Percentiles rank a stretch among this genome's conserved stretches.
These are phyloP conservation scores for Latrodectus elegans DNA, from an alignment of 2,888 invertebrate species.

Conservation along the genomic window DNA sequence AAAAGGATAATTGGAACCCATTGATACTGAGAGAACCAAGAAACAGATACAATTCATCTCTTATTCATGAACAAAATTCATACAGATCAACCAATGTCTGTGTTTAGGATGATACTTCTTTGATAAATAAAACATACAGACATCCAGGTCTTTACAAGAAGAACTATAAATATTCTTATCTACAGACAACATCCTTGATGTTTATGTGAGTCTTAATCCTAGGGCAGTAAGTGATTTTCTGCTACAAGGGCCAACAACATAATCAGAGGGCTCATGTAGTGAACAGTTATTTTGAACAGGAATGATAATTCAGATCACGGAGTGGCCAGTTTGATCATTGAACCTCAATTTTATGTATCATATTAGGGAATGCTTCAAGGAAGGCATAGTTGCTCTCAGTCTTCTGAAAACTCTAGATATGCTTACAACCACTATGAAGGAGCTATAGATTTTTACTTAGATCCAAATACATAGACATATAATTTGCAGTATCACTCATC, in stretches of 20 bases:
- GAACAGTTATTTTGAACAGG: constrained; percentile 9
- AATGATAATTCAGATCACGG: not conserved
- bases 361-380: not conserved
- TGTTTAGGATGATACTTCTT: not conserved
- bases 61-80: not conserved
- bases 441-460: not conserved
- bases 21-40: not conserved
- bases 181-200: not conserved
- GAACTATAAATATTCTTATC: not conserved
- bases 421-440: not conserved
- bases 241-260: not conserved
- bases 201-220: not conserved
- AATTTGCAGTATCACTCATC: not conserved
- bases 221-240: not conserved
- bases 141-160: not conserved
- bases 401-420: not conserved
- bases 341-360: constrained; percentile 3
- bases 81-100: not conserved
- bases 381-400: not conserved
- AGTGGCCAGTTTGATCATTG: constrained; percentile 13
- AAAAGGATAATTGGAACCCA: not conserved
- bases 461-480: not conserved
- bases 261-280: not conserved
- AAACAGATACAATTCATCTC: not conserved
- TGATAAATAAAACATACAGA: not conserved